These are phyloP conservation scores for Lamellibrachia columna DNA, from an alignment of 2,888 invertebrate genomes.

Conservation along the genomic window DNA sequence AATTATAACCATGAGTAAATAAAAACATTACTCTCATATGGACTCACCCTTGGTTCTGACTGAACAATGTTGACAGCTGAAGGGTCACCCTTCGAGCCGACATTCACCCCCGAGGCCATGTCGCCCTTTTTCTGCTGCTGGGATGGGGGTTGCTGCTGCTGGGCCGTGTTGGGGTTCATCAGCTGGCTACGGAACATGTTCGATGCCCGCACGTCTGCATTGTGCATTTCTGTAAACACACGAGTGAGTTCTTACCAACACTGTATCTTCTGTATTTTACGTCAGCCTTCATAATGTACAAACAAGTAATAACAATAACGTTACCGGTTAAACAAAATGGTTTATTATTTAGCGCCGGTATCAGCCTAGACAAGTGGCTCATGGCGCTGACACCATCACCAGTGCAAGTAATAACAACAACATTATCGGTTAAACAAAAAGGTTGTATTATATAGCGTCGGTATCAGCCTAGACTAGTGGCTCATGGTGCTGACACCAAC, in stretches of 20 bases:
- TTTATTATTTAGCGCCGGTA: too few species aligned
- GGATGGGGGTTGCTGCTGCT: background rate
- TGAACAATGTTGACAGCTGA: slow-evolving; percentile 51
- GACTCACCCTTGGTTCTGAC: slow-evolving; percentile 57
- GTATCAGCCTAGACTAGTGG: too few species aligned
- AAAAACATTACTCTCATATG: background rate
- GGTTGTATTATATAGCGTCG: too few species aligned
- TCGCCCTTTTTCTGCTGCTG: slow-evolving; percentile 16
- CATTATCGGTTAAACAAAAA: too few species aligned
- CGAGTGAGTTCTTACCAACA: background rate
- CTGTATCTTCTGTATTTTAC: background rate
- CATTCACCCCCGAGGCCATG: background rate
- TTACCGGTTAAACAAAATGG: too few species aligned
- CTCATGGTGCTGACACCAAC: too few species aligned
- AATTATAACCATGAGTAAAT: too few species aligned
- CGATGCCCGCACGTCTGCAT: slow-evolving; percentile 42
- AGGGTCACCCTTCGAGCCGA: background rate
- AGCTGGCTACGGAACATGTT: slow-evolving; percentile 59
- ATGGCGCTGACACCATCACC: too few species aligned
- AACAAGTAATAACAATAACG: too few species aligned
- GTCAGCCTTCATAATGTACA: too few species aligned
- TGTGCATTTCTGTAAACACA: slow-evolving; percentile 23
- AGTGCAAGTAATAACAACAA: too few species aligned
- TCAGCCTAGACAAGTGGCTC: too few species aligned
- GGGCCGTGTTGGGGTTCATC: background rate